A percentile compares a stretch with the other conserved stretches of the same genome.
Evolutionary conservation across 1,140 invertebrate genomes (phyloP).

Genomic region (Diachasmimorpha longicaudata): DNA sequence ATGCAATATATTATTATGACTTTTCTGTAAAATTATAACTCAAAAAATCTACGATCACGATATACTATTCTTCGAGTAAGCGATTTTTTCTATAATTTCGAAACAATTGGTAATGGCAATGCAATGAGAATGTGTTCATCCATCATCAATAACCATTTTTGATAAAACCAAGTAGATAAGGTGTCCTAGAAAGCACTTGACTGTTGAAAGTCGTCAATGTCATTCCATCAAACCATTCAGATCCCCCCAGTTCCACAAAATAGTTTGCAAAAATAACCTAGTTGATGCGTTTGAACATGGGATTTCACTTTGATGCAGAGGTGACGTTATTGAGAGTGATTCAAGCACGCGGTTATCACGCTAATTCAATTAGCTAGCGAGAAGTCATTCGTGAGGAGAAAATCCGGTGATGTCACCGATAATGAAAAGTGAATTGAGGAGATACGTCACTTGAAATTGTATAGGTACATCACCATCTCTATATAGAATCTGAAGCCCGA

Average conservation of each 20-base stretch:
- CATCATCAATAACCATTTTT: neutral
- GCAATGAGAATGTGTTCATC: too few relatives aligned
- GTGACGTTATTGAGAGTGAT: neutral
- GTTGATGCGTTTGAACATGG: neutral
- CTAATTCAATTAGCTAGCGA: slow-evolving; percentile 18
- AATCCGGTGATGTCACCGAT: neutral
- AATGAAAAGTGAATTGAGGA: neutral
- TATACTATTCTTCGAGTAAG: too few relatives aligned
- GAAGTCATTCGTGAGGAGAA: neutral
- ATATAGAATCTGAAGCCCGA: neutral
- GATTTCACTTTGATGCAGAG: neutral
- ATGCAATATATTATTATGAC: too few relatives aligned
- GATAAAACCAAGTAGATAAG: neutral
- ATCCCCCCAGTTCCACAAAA: neutral
- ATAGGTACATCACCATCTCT: neutral
- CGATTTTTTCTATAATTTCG: too few relatives aligned
- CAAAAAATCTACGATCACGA: too few relatives aligned
- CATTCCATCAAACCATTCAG: slow-evolving; percentile 4
- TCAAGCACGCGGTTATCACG: slow-evolving; percentile 20
- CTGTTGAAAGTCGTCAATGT: neutral
- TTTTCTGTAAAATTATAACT: too few relatives aligned
- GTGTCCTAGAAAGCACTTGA: neutral
- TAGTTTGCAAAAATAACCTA: neutral
- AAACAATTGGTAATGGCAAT: too few relatives aligned
- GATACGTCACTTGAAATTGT: neutral